A percentile compares a stretch with the other conserved stretches of the same genome.
Evolutionary conservation across 2,113 vertebrate genomes (phyloP).

Genomic region (Corydoras sp.): DNA sequence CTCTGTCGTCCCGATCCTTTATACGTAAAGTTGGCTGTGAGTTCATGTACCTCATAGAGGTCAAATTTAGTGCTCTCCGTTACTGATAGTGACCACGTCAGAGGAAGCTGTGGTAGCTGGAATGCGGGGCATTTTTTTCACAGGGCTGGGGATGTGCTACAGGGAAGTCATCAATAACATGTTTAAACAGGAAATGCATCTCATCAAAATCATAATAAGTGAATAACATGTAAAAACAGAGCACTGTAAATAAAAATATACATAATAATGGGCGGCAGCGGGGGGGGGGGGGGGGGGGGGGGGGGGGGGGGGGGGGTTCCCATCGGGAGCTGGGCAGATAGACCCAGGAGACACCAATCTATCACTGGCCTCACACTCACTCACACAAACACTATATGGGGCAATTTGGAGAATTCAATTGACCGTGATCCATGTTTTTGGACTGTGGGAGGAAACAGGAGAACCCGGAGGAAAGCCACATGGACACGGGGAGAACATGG

Average conservation of each 20-base stretch:
- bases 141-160: constrained; percentile 89
- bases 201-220: neutral
- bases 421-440: too few species aligned
- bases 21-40: constrained; percentile 8
- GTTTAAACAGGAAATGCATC: neutral
- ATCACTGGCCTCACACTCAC: too few species aligned
- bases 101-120: constrained; percentile 66
- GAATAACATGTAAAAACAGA: neutral
- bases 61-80: constrained; percentile 70
- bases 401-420: too few species aligned
- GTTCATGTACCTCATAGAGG: constrained; percentile 58
- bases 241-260: too few species aligned
- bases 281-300: too few species aligned
- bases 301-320: too few species aligned
- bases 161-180: constrained; percentile 26
- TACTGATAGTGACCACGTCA: constrained; percentile 73
- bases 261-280: neutral
- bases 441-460: too few species aligned
- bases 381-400: too few species aligned
- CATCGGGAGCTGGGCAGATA: too few species aligned
- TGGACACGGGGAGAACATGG: too few species aligned
- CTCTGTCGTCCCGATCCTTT: neutral
- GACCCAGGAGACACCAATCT: too few species aligned
- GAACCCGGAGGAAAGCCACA: too few species aligned
- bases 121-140: constrained; percentile 94